phyloP scores from a whole-genome alignment of 2,113 vertebrate genomes.

The Rhineura floridana region DNA sequence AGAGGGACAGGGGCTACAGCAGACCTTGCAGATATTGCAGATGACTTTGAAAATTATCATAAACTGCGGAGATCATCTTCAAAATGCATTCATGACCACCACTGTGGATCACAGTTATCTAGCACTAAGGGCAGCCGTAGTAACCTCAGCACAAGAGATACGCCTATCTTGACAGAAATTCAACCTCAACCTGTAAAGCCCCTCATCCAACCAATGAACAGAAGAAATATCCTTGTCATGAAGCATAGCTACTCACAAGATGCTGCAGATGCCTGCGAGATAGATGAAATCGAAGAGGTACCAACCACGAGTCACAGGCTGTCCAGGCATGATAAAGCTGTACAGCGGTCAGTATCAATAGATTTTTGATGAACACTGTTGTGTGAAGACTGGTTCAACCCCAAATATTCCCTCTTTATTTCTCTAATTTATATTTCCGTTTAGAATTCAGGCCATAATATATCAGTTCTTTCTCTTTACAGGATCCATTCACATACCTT shows the following conservation, averaged over 20 bases:
- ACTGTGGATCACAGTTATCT: slow-evolving; percentile 94
- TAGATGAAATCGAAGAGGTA: slow-evolving; percentile 96
- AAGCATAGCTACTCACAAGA: slow-evolving; percentile 99
- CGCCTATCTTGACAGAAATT: slow-evolving; percentile 88
- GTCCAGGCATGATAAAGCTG: slow-evolving; percentile 94
- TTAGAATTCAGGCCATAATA: slow-evolving; percentile 43
- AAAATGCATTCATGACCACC: slow-evolving; percentile 95
- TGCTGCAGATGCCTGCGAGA: slow-evolving; percentile 88
- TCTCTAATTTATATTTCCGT: slow-evolving; percentile 57
- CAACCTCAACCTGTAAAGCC: slow-evolving; percentile 88
- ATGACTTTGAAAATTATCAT: slow-evolving; percentile 96
- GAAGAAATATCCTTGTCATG: slow-evolving; percentile 97
- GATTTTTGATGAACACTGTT: slow-evolving; percentile 86
- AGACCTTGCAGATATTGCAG: slow-evolving; percentile 92
- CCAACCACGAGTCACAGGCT: slow-evolving; percentile 98
- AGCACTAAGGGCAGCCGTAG: slow-evolving; percentile 90
- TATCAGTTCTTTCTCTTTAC: slow-evolving; percentile 8
- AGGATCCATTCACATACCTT: background rate
- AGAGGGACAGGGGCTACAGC: slow-evolving; percentile 85
- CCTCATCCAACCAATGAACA: slow-evolving; percentile 85
- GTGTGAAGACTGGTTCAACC: slow-evolving; percentile 67
- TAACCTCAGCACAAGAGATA: slow-evolving; percentile 91
- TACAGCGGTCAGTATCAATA: slow-evolving; percentile 99
- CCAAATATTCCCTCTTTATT: slow-evolving; percentile 53
- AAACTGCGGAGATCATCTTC: slow-evolving; percentile 94